Conservation (phyloP, 2,888 invertebrate genomes). For the Cosmia trapezina region DNA sequence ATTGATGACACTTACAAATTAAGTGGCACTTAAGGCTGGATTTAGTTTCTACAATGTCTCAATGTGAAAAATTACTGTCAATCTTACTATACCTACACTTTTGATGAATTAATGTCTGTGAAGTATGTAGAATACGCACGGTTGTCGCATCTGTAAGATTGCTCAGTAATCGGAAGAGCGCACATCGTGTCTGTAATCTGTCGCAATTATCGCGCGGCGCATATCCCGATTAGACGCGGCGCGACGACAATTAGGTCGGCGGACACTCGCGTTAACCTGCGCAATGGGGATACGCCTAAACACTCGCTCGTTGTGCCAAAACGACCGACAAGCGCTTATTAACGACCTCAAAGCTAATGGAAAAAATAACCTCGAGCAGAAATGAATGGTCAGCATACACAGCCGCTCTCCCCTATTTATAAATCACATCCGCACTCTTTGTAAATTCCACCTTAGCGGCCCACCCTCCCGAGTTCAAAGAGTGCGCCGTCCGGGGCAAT, state of each 20-base stretch:
- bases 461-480: constrained; percentile 87
- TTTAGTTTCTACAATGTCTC: constrained; percentile 18
- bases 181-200: constrained; percentile 78
- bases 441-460: constrained; percentile 84
- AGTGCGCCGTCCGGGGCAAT: constrained; percentile 86
- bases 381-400: constrained; percentile 79
- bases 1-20: constrained; percentile 36
- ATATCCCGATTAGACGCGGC: constrained; percentile 89
- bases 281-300: constrained; percentile 90
- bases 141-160: constrained; percentile 44
- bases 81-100: constrained; percentile 9
- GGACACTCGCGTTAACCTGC: constrained; percentile 89
- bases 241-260: constrained; percentile 89
- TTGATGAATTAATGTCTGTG: not conserved
- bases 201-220: constrained; percentile 89
- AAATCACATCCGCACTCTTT: constrained; percentile 88
- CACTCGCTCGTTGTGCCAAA: constrained; percentile 83
- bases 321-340: constrained; percentile 76
- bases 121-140: constrained; percentile 31
- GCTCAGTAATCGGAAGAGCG: constrained; percentile 61
- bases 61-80: constrained; percentile 36
- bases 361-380: constrained; percentile 78
- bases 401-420: constrained; percentile 81
- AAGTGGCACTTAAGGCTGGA: constrained; percentile 25
- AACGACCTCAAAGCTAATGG: constrained; percentile 79